Conservation (phyloP, 2,113 vertebrate species). For the Rissa tridactyla region DNA sequence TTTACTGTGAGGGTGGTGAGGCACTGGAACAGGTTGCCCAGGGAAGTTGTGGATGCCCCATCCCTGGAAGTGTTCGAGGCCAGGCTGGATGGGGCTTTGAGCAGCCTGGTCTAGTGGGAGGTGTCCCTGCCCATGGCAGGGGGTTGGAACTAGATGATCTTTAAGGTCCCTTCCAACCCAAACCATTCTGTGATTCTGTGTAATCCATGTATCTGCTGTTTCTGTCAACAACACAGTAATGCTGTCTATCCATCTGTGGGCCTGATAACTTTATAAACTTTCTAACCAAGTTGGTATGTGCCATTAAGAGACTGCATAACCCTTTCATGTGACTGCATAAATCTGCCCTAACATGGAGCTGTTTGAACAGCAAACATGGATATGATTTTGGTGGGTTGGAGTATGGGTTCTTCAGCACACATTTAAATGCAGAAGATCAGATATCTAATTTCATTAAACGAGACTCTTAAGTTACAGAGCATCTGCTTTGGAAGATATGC, state of each 20-base stretch:
- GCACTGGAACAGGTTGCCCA: too few species aligned
- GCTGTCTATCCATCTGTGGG: fast-evolving
- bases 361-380: not conserved
- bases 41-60: too few species aligned
- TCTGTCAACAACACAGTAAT: not conserved
- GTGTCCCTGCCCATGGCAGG: too few species aligned
- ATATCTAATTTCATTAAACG: not conserved
- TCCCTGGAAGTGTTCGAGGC: too few species aligned
- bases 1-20: too few species aligned
- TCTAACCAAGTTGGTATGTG: not conserved
- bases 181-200: too few species aligned
- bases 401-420: not conserved
- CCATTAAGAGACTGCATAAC: not conserved
- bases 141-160: too few species aligned
- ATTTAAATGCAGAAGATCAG: not conserved
- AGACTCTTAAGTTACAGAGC: not conserved
- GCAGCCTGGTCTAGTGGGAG: too few species aligned
- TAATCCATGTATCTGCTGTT: not conserved
- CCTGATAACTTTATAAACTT: not conserved
- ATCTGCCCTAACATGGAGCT: not conserved
- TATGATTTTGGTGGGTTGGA: not conserved
- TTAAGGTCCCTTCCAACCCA: too few species aligned
- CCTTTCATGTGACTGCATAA: not conserved
- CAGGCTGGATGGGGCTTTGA: too few species aligned
- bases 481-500: not conserved